Percentiles rank a stretch among this genome's conserved stretches.
Conservation (phyloP, 1,140 invertebrate species). For the Bradysia coprophila region DNA sequence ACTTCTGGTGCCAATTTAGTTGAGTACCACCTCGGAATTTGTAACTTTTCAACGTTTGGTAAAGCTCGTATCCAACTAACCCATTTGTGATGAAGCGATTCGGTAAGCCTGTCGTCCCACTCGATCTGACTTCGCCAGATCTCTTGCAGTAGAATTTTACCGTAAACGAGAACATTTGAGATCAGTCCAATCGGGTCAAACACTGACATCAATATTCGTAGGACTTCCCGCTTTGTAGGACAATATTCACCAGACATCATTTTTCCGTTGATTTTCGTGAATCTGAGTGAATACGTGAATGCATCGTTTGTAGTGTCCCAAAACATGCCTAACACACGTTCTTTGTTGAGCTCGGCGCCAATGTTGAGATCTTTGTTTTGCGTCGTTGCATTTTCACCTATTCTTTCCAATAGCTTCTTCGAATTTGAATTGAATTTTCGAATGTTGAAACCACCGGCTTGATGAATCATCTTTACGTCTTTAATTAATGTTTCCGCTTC, state of each 20-base stretch:
- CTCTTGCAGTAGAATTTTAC: constrained; percentile 9
- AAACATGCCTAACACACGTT: constrained; percentile 6
- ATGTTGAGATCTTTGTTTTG: neutral
- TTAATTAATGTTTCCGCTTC: constrained; percentile 9
- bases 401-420: neutral
- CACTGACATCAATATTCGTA: constrained; percentile 9
- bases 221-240: constrained; percentile 4
- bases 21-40: constrained; percentile 9
- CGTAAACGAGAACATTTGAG: constrained; percentile 4
- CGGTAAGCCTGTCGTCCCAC: constrained; percentile 8
- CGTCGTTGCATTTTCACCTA: neutral
- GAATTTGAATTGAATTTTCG: constrained; percentile 6
- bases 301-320: constrained; percentile 6
- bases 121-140: constrained; percentile 7
- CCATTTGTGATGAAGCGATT: constrained; percentile 4
- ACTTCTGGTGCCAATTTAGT: neutral
- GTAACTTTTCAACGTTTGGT: constrained; percentile 8
- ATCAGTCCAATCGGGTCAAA: constrained; percentile 12
- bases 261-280: constrained; percentile 6
- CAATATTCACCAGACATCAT: constrained; percentile 5
- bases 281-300: constrained; percentile 1
- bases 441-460: neutral
- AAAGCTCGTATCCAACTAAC: constrained; percentile 5
- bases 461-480: neutral
- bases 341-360: neutral